Evolutionary conservation across 1,140 invertebrate species (phyloP), one percentile per base, ranked within the genome.

Genomic region (Scaptomyza hsui): DNA sequence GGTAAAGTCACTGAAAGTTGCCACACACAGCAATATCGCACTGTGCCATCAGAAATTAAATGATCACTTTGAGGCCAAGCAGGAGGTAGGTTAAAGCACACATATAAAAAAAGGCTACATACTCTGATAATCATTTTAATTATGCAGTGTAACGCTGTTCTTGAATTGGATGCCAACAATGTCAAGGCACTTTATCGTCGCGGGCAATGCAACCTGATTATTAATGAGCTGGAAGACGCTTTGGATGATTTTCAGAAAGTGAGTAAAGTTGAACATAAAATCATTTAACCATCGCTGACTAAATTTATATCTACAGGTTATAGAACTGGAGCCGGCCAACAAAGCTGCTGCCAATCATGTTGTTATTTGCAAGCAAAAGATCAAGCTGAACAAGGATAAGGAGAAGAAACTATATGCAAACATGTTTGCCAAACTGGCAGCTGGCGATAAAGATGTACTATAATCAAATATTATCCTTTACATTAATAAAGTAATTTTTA

Each of bases 351-450:
- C 93, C 15, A 95, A 96, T 83, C 95, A 98, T 89, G 92, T 97
- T 13, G 85, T 93, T 0, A 78, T 95, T 15, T 97, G 97, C 91
- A 94, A 94, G 52, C 93, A 94, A 59, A 93, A 95, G 47, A 93
- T 98, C 3, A 96, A 96, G 91, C 94, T 96, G 65, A 94, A 96
- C 70, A 93, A 94, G 56, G 93, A 94, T 39, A 95, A 95, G 72
- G 98, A 99, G 90, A 98, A 97, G 92, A 95, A 96, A 81, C 93
- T 97, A 9, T 99, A 98, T 92, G 95, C 95, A 2, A 98, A 98
- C 90, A 99, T 99, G 97, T 99, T 99, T 90, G 95, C 96, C 71
- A 97, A 96, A 92, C 96, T 97, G 92, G 96, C 96, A 1, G 94
- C 95, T 80, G 93, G 94, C 90, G 96, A 97, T 91, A 94, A 94